Base-by-base conservation (phyloP, 2,888 invertebrate species). In the Papilio protenor region DNA sequence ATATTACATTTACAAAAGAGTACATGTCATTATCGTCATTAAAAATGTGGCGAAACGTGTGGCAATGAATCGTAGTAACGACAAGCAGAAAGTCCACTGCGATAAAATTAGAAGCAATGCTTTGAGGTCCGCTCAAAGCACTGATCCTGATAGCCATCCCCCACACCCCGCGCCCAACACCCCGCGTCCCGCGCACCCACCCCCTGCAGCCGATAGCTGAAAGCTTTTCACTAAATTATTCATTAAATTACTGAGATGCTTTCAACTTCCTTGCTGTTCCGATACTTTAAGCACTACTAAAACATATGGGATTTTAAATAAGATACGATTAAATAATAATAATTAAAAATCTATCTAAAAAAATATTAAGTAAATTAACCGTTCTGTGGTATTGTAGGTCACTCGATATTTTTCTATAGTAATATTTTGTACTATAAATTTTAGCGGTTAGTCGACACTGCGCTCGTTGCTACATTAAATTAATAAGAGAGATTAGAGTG, bases 141-240 rank as follows among this genome's bases (percentile, higher is more conserved):
- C 18, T 10, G 64, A 64, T 64, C 10, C 18, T 10, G 33, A 33
- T 23, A 61, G 61, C 16, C 11, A 3, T 14, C 12, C 14, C 57
- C 21, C 8, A 33, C 18, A 33, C 18, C 12, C 27, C 27, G 2
- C 40, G 11, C 66, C 11, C 1, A 11, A 0, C 40, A 4, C 64
- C 10, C 1, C 33, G 10, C 18, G 1, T 8, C n/a, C n/a, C 27
- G 14, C 27, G 14, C 27, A 1, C 27, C 2, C 27, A 2, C 23
- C 27, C 45, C 8, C 66, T n/a, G 12, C 40, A n/a, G n/a, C 12
- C 66, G 45, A 45, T 69, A 69, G n/a, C 14, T 69, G 66, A 69
- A 69, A 69, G 66, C 66, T 21, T 69, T 66, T 33, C 40, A 45
- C 45, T 45, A 45, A 45, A 69, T 69, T 45, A 69, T 69, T 69